Evolutionary conservation across 2,888 invertebrate species (phyloP), one percentile per base, ranked within the genome.

Genomic region (Cotesia congregata): DNA sequence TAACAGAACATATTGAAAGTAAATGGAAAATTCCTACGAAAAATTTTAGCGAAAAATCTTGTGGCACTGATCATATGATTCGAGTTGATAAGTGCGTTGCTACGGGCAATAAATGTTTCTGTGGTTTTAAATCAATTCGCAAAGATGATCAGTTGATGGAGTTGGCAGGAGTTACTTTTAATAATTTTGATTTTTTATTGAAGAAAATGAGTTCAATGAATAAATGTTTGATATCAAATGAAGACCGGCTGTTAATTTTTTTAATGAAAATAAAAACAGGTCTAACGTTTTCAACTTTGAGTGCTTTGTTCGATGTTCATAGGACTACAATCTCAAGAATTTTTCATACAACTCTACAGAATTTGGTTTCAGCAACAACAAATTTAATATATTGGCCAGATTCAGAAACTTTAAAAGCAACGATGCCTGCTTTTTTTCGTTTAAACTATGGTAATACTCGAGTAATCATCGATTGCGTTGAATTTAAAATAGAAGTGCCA

Each of bases 231-330:
- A 30, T 79, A 15, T 20, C 67, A 6, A 76, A 72, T 61, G 68
- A 80, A 69, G 72, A 81, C 61, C 64, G 76, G 67, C 68, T 81
- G 1, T 75, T 80, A 40, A 75, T 82, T 59, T 81, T 81, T 74
- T 69, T 79, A 50, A 74, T 80, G 9, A 80, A 81, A 78, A 76
- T 82, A 68, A 81, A 82, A 71, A 75, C 72, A 9, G 82, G 80
- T 4, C 41, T 82, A 15, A 76, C 81, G 7, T 82, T 78, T 78
- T 81, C 77, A 72, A 78, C 78, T 15, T n/a, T 81, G 15, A 71
- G 76, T 75, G 76, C 72, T 6, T 67, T 80, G 60, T 82, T 81
- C 73, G 50, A 67, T 60, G 72, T 81, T n/a, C 76, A 78, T 39
- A 40, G 77, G 38, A 78, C 72, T 20, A 82, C 78, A 17, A 67